These are phyloP conservation scores for Cynocephalus volans DNA, from an alignment of 2,113 vertebrate genomes.

Conservation along the genomic window DNA sequence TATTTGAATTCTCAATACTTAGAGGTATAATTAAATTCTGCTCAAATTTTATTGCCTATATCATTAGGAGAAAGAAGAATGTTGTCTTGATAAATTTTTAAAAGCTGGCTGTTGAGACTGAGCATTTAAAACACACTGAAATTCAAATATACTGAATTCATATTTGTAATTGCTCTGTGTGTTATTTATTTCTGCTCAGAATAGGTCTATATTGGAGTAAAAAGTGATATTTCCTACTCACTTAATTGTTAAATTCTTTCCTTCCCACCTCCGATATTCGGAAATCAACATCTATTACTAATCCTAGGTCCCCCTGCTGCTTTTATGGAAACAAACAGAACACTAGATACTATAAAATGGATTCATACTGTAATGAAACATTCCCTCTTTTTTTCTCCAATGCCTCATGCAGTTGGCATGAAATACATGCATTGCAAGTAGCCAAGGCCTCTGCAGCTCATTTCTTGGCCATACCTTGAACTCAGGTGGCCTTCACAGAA, in stretches of 20 bases:
- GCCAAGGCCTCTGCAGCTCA: not conserved
- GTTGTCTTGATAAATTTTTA: constrained; percentile 44
- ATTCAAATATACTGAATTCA: constrained; percentile 35
- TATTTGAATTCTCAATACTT: constrained; percentile 38
- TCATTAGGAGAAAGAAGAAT: constrained; percentile 11
- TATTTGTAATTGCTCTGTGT: constrained; percentile 26
- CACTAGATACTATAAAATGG: not conserved
- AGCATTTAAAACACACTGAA: constrained; percentile 35
- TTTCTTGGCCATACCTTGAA: not conserved
- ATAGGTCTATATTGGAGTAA: not conserved
- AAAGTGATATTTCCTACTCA: not conserved
- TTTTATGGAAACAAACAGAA: constrained; percentile 35
- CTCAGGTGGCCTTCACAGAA: not conserved
- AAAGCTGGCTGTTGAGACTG: not conserved
- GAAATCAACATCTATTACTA: constrained; percentile 32
- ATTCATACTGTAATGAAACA: not conserved
- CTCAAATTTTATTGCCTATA: constrained; percentile 45
- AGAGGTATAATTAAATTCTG: constrained; percentile 43
- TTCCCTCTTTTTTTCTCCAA: not conserved
- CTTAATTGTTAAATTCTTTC: constrained; percentile 34
- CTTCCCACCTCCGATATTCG: not conserved
- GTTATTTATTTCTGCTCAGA: not conserved
- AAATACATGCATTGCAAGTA: not conserved
- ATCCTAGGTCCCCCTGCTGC: not conserved
- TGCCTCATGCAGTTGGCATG: not conserved